phyloP scores from a whole-genome alignment of 2,888 invertebrate species.

The Willowsia nigromaculata region DNA sequence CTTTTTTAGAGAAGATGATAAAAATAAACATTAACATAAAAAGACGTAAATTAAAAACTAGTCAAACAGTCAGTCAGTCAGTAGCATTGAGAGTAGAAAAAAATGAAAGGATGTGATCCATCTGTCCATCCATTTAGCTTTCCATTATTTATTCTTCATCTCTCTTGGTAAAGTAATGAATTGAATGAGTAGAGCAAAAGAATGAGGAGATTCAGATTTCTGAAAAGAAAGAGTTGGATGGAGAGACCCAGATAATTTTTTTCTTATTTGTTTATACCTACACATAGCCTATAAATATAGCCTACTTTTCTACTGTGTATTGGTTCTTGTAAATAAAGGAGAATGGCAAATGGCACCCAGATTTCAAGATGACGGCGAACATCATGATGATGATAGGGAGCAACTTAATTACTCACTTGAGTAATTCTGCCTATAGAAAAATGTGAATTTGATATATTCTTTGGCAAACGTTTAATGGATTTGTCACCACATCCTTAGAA shows the following conservation, averaged over 20 bases:
- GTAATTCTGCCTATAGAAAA: constrained; percentile 8
- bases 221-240: background rate
- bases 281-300: background rate
- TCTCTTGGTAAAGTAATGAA: background rate
- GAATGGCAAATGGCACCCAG: constrained; percentile 28
- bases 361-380: background rate
- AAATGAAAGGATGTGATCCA: constrained; percentile 10
- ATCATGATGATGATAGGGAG: background rate
- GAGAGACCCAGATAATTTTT: constrained; percentile 9
- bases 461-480: constrained; percentile 33
- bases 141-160: constrained; percentile 20
- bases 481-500: constrained; percentile 11
- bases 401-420: constrained; percentile 52
- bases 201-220: background rate
- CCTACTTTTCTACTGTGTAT: constrained; percentile 45
- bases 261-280: constrained; percentile 1
- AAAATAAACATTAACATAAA: constrained; percentile 40
- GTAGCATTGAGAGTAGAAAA: background rate
- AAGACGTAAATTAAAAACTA: background rate
- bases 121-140: constrained; percentile 25
- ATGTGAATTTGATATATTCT: background rate
- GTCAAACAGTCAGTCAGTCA: background rate
- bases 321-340: background rate
- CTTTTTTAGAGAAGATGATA: background rate
- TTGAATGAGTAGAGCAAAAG: background rate